Percentiles rank a stretch among this genome's conserved stretches.
These are phyloP conservation scores for Syrrhaptes paradoxus DNA, from an alignment of 2,113 vertebrate genomes.

Conservation along the genomic window DNA sequence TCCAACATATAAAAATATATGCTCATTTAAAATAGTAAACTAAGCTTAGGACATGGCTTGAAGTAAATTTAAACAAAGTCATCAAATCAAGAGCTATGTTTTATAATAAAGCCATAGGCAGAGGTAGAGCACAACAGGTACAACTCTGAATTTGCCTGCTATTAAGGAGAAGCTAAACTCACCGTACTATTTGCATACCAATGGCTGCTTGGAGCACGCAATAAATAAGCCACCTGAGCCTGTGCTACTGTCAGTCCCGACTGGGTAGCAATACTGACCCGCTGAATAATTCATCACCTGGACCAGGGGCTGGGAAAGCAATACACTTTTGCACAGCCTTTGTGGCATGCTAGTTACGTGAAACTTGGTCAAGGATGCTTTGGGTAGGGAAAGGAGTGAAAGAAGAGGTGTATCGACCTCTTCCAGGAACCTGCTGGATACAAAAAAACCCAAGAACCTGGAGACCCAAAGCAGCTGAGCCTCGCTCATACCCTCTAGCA, in stretches of 20 bases:
- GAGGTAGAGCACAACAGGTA: not conserved
- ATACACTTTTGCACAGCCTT: not conserved
- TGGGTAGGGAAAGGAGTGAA: not conserved
- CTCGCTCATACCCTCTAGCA: too few species aligned
- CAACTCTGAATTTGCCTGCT: not conserved
- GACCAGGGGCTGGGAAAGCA: not conserved
- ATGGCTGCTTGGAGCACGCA: not conserved
- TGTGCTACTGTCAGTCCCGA: not conserved
- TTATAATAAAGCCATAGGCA: not conserved
- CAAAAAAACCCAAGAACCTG: not conserved
- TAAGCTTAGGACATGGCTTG: not conserved
- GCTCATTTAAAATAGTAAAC: not conserved
- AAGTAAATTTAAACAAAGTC: not conserved
- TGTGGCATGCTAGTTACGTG: rapidly evolving
- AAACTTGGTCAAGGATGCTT: rapidly evolving
- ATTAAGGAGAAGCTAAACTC: not conserved
- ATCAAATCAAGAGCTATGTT: not conserved
- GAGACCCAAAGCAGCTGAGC: not conserved
- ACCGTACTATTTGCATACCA: not conserved
- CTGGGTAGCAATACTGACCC: not conserved
- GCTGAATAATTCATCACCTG: not conserved
- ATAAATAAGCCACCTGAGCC: not conserved
- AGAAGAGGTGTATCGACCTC: not conserved
- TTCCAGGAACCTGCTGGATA: not conserved
- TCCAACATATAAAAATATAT: not conserved